Conservation (phyloP, 92 coral and sea anemone species). For the Hydrozoanthus gracilis region DNA sequence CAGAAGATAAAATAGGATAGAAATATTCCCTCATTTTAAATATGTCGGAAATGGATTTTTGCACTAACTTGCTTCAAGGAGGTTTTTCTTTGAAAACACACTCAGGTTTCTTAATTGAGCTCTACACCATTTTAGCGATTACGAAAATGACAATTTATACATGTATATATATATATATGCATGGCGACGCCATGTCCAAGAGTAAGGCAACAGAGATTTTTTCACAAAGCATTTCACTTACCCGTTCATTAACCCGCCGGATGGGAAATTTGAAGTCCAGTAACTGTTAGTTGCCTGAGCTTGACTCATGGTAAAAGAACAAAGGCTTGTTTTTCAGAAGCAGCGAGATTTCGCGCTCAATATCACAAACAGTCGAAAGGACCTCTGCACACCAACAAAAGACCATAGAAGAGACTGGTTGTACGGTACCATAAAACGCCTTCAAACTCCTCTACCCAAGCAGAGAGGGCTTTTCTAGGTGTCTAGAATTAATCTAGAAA, state of each 20-base stretch:
- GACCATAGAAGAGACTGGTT: constrained; percentile 10
- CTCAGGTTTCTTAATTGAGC: constrained; percentile 11
- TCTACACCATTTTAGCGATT: constrained; percentile 26
- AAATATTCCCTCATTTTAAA: constrained; percentile 25
- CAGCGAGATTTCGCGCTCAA: constrained; percentile 53
- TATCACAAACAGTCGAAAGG: constrained; percentile 38
- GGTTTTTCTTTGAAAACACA: constrained; percentile 4
- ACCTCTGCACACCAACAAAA: constrained; percentile 49
- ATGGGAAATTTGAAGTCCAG: constrained; percentile 47
- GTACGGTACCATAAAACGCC: constrained; percentile 18
- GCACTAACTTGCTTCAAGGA: constrained; percentile 10
- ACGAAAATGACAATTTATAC: constrained; percentile 22
- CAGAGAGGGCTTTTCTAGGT: constrained; percentile 22
- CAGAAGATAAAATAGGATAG: background rate
- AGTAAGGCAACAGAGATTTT: constrained; percentile 6
- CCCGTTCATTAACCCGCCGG: constrained; percentile 23
- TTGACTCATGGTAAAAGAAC: constrained; percentile 40
- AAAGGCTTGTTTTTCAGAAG: constrained; percentile 43
- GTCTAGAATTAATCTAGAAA: constrained; percentile 42
- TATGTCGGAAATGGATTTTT: constrained; percentile 22
- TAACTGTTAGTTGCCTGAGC: constrained; percentile 43
- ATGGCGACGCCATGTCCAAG: constrained; percentile 51
- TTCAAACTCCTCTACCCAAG: constrained; percentile 30
- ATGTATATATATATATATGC: background rate
- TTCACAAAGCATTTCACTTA: constrained; percentile 20